Conservation (phyloP, 2,888 invertebrate genomes). For the Papilio demoleus region DNA sequence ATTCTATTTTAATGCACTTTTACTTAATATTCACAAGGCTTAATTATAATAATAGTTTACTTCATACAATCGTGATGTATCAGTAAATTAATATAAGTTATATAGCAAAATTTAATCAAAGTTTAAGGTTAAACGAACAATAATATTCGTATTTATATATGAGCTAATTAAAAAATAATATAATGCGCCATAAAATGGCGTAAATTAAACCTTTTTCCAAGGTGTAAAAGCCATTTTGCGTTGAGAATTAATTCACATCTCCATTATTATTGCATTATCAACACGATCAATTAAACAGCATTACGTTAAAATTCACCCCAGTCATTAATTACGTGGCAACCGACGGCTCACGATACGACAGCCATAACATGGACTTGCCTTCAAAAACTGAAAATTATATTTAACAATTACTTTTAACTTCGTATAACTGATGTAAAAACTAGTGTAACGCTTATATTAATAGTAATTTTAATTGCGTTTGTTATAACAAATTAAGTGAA, state of each 20-base stretch:
- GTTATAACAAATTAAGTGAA: constrained; percentile 45
- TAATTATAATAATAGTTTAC: too few species aligned
- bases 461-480: constrained; percentile 10
- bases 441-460: neutral
- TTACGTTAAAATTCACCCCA: constrained; percentile 76
- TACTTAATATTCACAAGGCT: too few species aligned
- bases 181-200: neutral
- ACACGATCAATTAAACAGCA: constrained; percentile 76
- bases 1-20: too few species aligned
- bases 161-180: constrained; percentile 10
- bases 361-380: constrained; percentile 58
- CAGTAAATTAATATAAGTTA: too few species aligned
- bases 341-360: constrained; percentile 53
- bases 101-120: too few species aligned
- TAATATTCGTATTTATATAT: neutral
- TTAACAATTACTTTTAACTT: neutral
- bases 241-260: constrained; percentile 57
- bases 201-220: neutral
- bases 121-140: neutral
- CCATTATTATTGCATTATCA: constrained; percentile 71
- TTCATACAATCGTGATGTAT: too few species aligned
- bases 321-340: constrained; percentile 69
- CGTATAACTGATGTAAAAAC: neutral
- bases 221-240: constrained; percentile 45
- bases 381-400: constrained; percentile 1